Conservation (phyloP, 2,113 vertebrate genomes). For the Pseudonaja textilis region DNA sequence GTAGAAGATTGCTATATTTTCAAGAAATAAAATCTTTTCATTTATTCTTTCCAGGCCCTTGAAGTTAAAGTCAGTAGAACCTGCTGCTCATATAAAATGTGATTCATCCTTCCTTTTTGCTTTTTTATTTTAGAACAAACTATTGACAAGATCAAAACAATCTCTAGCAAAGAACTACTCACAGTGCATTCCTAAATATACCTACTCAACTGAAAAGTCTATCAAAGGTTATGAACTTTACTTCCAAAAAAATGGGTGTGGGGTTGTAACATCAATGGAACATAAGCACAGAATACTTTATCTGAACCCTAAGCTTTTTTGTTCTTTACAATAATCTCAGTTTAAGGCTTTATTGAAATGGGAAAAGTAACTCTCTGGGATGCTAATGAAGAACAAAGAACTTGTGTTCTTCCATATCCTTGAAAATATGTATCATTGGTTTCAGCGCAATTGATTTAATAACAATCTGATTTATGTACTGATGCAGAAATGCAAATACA, state of each 20-base stretch:
- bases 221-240: neutral
- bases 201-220: neutral
- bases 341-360: constrained; percentile 16
- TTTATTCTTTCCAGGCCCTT: constrained; percentile 53
- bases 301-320: constrained; percentile 1
- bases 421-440: neutral
- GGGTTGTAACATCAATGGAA: neutral
- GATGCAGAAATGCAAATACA: neutral
- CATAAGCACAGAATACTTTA: constrained; percentile 16
- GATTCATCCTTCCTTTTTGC: constrained; percentile 39
- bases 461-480: neutral
- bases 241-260: neutral
- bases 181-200: neutral
- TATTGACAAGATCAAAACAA: constrained; percentile 37
- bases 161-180: neutral
- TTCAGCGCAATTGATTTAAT: neutral
- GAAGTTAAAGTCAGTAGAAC: constrained; percentile 58
- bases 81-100: constrained; percentile 32
- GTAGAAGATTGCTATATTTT: constrained; percentile 63
- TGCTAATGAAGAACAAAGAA: constrained; percentile 22
- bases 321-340: constrained; percentile 45
- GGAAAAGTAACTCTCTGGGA: constrained; percentile 16
- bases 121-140: constrained; percentile 52
- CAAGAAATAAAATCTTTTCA: constrained; percentile 59
- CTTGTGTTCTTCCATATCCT: constrained; percentile 12